phyloP scores from a whole-genome alignment of 1,140 invertebrate species.

The Nomia melanderi region DNA sequence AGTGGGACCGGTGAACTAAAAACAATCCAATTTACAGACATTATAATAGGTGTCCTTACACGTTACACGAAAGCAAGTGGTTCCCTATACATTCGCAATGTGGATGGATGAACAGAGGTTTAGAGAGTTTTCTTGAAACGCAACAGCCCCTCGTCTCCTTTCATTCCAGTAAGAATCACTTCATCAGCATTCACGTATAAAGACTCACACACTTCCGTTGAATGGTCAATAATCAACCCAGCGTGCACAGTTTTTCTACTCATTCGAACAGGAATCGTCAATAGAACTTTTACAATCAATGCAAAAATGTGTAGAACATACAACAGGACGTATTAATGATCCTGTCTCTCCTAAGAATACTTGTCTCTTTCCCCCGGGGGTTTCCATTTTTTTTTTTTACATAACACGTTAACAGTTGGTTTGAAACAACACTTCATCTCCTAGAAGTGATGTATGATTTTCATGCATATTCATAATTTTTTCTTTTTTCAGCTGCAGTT shows the following conservation, averaged over 20 bases:
- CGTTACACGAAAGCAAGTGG: conserved; percentile 13
- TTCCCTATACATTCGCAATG: no score
- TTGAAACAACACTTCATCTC: conserved; percentile 51
- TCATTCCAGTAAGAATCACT: no score
- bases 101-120: background rate
- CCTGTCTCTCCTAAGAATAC: conserved; percentile 64
- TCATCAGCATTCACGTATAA: background rate
- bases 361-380: conserved; percentile 39
- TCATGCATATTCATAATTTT: conserved; percentile 38
- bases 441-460: conserved; percentile 40
- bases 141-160: background rate
- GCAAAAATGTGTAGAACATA: conserved; percentile 57
- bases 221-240: background rate
- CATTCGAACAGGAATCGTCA: conserved; percentile 32
- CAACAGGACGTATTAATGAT: conserved; percentile 59
- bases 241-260: background rate
- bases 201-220: background rate
- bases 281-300: conserved; percentile 30
- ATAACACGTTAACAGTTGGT: conserved; percentile 65
- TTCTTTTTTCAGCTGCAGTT: background rate
- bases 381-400: conserved; percentile 28
- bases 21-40: conserved; percentile 72
- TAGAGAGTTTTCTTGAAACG: background rate
- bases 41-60: conserved; percentile 24
- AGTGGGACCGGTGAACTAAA: no score